Evolutionary conservation across 92 coral and sea anemone genomes (phyloP), one percentile per base, ranked within the genome.

Genomic region (Chrysogorgia sp.): DNA sequence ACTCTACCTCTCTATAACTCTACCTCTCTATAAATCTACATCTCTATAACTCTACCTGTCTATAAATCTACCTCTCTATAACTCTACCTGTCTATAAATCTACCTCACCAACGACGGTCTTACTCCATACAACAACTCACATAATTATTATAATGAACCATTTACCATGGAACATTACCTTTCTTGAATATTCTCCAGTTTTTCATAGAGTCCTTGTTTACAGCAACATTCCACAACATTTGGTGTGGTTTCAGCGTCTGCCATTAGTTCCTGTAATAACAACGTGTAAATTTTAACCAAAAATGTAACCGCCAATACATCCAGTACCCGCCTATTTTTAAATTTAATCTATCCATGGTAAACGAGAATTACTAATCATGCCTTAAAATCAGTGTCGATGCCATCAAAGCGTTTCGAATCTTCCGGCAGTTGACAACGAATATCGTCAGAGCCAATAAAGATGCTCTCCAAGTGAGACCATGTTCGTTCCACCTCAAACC

Each of bases 381-480:
- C 97, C 94, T 94, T 94, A 22, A 94, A 94, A 81, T 94, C 98
- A 2, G 88, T 85, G 63, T 91, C 97, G 41, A 94, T 89, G 58
- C 98, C 98, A 79, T 94, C 98, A 76, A 94, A 94, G 67, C 98
- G 82, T 67, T 94, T 91, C 59, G 97, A 94, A 65, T 94, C 98
- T 77, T 94, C 98, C 0, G 98, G 98, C 76, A 94, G 41, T 80
- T 94, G 98, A 50, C 85, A 91, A 37, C 98, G 91, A 65, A 94
- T 94, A 79, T 94, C 98, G 61, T 94, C 98, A 24, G 98, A 94
- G 15, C 98, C 98, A 47, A 94, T 94, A 69, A 94, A 94, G 81
- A 94, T 94, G 43, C 98, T 94, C 77, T 94, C 98, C 80, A 94
- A 81, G 52, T 94, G 98, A 58, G 98, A 94, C 98, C 98, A 91